A percentile compares a stretch with the other conserved stretches of the same genome.
These are phyloP conservation scores for Drosophila pallidifrons DNA, from an alignment of 1,140 invertebrate species.

Conservation along the genomic window DNA sequence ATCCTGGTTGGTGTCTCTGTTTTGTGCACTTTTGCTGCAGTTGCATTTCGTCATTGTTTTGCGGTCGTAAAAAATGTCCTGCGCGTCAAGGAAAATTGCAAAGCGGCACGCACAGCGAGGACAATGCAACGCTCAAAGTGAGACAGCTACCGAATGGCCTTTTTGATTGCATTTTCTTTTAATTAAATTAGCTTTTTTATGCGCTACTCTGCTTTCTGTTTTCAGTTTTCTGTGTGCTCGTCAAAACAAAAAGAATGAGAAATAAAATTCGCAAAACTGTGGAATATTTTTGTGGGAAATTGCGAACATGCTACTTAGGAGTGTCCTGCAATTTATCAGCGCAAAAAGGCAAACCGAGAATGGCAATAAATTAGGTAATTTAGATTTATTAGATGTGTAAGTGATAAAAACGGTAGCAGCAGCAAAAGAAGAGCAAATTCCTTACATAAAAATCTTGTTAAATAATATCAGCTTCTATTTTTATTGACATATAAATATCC, in stretches of 20 bases:
- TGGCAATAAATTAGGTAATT: slow-evolving; percentile 38
- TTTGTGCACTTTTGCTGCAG: slow-evolving; percentile 53
- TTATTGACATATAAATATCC: too few relatives aligned
- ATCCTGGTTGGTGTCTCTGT: slow-evolving; percentile 42
- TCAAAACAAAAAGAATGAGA: slow-evolving; percentile 27
- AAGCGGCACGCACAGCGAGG: slow-evolving; percentile 67
- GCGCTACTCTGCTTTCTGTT: slow-evolving; percentile 62
- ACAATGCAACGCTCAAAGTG: slow-evolving; percentile 49
- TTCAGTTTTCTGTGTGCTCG: slow-evolving; percentile 7
- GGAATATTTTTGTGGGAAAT: slow-evolving; percentile 35
- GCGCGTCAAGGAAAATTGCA: slow-evolving; percentile 59
- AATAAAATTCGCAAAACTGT: slow-evolving; percentile 4
- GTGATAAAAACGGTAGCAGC: not conserved
- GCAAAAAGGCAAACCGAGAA: slow-evolving; percentile 8
- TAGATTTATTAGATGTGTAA: slow-evolving; percentile 29
- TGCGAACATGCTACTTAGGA: slow-evolving; percentile 48
- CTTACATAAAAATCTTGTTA: too few relatives aligned
- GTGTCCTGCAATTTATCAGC: slow-evolving; percentile 41
- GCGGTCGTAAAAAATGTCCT: slow-evolving; percentile 74
- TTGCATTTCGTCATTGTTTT: slow-evolving; percentile 63
- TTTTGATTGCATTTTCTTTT: slow-evolving; percentile 83
- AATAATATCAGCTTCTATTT: too few relatives aligned
- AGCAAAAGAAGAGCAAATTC: not conserved
- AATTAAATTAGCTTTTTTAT: slow-evolving; percentile 83
- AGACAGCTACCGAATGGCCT: slow-evolving; percentile 57